Evolutionary conservation across 37 sponge, comb jelly and placozoan genomes (phyloP), one percentile per base, ranked within the genome.

Genomic region (Lycopodina hypogea): DNA sequence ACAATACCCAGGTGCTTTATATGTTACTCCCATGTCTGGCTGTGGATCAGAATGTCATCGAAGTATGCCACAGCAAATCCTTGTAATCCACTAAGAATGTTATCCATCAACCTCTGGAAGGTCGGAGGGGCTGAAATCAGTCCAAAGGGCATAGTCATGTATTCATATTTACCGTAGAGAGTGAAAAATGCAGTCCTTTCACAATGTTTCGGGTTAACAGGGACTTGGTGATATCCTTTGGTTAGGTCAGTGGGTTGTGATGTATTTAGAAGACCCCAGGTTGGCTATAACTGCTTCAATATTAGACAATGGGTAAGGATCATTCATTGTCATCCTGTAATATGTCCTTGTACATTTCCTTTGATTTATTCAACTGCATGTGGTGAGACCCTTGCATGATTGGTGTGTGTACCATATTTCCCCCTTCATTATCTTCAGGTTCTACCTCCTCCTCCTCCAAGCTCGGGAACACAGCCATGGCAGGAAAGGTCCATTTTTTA

Each of bases 91-190:
- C 15, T 11, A 15, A 52, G 15, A 11, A 52, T 11, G 15, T 52
- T 11, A 15, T 52, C 53, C 53, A 52, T 52, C 53, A 18, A 11
- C 15, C 53, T 11, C 15, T 52, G 53, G 53, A 52, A 52, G 53
- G 53, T 15, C 53, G 53, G 15, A 18, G 53, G 53, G 11, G 53
- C 53, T 15, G 15, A 11, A 11, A 18, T 52, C 15, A 52, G 50
- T 15, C 72, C 72, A 42, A 71, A 71, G 22, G 72, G 72, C 72
- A 71, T 71, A 18, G 3, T 35, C n/a, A 42, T 29, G 22, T 50
- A 42, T 42, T 71, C 50, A 45, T 21, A 22, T 3, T 42, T 71
- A 42, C 42, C 28, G 41, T 42, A 71, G 42, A n/a, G n/a, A n/a
- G n/a, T n/a, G n/a, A n/a, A n/a, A n/a, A n/a, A n/a, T n/a, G 48